Evolutionary conservation across 2,113 vertebrate species (phyloP).

Genomic region (Rousettus leschenaultii): DNA sequence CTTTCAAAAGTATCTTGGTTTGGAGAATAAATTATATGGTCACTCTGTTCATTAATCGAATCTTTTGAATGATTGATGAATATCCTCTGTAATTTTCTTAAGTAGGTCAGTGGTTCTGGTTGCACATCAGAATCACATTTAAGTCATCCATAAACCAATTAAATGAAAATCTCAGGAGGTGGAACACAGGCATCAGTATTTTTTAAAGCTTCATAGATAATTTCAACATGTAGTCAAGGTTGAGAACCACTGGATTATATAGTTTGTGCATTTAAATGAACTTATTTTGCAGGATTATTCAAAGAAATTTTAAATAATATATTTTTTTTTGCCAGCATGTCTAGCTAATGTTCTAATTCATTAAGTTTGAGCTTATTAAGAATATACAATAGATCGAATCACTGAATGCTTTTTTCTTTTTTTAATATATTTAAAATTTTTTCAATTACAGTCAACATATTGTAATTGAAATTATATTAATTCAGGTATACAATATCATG

Average conservation of each 20-base stretch:
- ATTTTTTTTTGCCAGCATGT: not conserved
- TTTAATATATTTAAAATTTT: not conserved
- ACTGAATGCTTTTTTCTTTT: not conserved
- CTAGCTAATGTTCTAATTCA: not conserved
- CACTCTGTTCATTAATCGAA: not conserved
- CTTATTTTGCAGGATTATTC: not conserved
- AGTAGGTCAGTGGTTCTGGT: not conserved
- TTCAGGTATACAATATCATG: not conserved
- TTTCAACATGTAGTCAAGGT: not conserved
- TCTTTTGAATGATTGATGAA: conserved; percentile 18
- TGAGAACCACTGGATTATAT: conserved; percentile 3
- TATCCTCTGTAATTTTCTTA: not conserved
- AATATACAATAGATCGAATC: not conserved
- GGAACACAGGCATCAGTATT: not conserved
- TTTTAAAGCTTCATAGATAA: not conserved
- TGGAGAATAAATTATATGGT: not conserved
- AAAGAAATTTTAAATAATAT: not conserved
- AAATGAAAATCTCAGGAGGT: not conserved
- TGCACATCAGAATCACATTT: not conserved
- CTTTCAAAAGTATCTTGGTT: not conserved
- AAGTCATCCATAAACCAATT: not conserved
- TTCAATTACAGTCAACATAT: not conserved
- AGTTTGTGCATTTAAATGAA: not conserved
- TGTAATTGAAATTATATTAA: no score
- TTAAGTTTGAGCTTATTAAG: conserved; percentile 24